Evolutionary conservation across 2,797 vertebrate species (phyloP).

Genomic region (Caiman crocodilus): DNA sequence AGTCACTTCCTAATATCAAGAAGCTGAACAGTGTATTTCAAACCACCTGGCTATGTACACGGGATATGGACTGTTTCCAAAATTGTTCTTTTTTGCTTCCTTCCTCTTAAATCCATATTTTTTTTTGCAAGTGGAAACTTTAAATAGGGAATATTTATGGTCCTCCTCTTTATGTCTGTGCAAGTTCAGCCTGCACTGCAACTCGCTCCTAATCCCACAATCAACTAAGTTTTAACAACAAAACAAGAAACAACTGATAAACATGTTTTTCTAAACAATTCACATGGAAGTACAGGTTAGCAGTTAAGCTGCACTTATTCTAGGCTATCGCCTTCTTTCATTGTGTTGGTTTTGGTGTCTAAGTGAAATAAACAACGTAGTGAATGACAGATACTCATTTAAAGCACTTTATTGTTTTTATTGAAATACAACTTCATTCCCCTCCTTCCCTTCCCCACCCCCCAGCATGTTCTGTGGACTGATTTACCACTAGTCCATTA

Average conservation of each 20-base stretch:
- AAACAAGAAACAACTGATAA: conserved; percentile 40
- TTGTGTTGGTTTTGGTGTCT: conserved; percentile 42
- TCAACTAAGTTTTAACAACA: conserved; percentile 49
- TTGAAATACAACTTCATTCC: conserved; percentile 58
- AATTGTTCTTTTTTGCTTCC: conserved; percentile 23
- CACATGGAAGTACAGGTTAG: conserved; percentile 40
- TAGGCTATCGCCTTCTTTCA: conserved; percentile 27
- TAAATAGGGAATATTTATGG: conserved; percentile 72
- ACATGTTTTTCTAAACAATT: background rate
- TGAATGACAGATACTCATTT: conserved; percentile 53
- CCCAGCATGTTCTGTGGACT: conserved; percentile 41
- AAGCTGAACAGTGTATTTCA: conserved; percentile 56
- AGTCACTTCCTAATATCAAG: conserved; percentile 34
- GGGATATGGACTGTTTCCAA: conserved; percentile 57
- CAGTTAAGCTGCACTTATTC: conserved; percentile 51
- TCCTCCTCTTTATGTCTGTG: conserved; percentile 39
- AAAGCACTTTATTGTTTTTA: conserved; percentile 80
- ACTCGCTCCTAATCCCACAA: conserved; percentile 37
- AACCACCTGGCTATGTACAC: conserved; percentile 1
- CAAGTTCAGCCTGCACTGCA: conserved; percentile 39
- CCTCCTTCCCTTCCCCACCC: conserved; percentile 29
- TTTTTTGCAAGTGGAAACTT: conserved; percentile 50
- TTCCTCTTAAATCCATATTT: conserved; percentile 2
- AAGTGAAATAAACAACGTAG: conserved; percentile 44
- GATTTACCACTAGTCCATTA: conserved; percentile 17